Percentiles rank a stretch among this genome's conserved stretches.
Evolutionary conservation across 2,797 vertebrate species (phyloP).

Genomic region (Columba guinea): DNA sequence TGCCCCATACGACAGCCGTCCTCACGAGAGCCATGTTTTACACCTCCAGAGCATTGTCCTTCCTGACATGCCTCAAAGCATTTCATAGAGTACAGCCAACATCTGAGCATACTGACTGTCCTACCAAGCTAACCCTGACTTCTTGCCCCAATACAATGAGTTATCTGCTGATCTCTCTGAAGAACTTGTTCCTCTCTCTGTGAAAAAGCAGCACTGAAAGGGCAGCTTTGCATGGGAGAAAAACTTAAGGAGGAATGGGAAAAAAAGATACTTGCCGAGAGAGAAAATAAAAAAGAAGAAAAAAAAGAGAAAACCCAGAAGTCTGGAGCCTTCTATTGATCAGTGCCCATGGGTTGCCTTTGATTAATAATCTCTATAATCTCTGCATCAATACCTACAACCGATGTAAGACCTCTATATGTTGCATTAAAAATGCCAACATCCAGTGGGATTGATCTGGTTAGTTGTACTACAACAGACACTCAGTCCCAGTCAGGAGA

Average conservation of each 20-base stretch:
- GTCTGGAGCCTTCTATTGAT: background rate
- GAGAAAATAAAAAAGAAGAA: background rate
- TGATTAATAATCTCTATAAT: slow-evolving; percentile 24
- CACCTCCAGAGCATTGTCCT: background rate
- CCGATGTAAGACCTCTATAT: background rate
- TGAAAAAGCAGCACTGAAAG: background rate
- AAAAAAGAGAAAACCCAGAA: background rate
- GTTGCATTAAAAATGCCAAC: background rate
- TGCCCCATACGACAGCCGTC: background rate
- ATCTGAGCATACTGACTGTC: background rate
- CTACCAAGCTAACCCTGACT: background rate
- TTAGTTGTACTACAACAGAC: background rate
- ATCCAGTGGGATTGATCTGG: background rate
- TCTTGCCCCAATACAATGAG: background rate
- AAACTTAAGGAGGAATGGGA: background rate
- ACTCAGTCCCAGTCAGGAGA: background rate
- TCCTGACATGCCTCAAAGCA: background rate
- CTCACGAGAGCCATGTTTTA: background rate
- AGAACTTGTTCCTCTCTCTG: background rate
- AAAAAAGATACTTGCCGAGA: background rate
- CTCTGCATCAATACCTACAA: background rate
- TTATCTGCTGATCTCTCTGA: background rate
- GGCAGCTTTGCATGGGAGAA: background rate
- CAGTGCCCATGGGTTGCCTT: background rate
- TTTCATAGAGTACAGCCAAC: background rate